Conservation (phyloP, 92 coral and sea anemone genomes). For the Epizoanthus ramosus region DNA sequence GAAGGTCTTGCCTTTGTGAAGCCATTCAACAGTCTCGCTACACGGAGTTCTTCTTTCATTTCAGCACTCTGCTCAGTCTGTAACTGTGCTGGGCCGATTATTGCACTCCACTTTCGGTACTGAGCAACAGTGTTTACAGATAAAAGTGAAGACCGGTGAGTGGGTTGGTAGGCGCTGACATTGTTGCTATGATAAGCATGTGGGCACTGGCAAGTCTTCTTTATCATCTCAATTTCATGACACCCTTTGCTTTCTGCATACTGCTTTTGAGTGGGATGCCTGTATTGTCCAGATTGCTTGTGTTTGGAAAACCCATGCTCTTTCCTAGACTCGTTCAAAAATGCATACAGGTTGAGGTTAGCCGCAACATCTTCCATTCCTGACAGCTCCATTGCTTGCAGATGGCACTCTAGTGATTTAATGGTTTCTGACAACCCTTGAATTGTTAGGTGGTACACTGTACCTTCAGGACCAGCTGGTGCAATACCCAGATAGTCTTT, state of each 20-base stretch:
- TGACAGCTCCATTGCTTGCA: conserved; percentile 33
- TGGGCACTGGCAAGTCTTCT: conserved; percentile 71
- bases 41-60: conserved; percentile 22
- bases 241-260: conserved; percentile 59
- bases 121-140: conserved; percentile 8
- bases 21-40: conserved; percentile 37
- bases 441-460: conserved; percentile 52
- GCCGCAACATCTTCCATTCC: conserved; percentile 27
- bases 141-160: conserved; percentile 29
- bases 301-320: conserved; percentile 83
- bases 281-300: conserved; percentile 71
- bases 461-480: conserved; percentile 63
- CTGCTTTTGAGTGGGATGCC: conserved; percentile 72
- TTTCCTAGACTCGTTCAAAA: conserved; percentile 77
- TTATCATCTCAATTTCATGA: conserved; percentile 66
- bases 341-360: conserved; percentile 59
- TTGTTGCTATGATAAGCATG: conserved; percentile 61
- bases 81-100: not conserved
- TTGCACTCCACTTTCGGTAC: conserved; percentile 39
- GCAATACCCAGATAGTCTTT: conserved; percentile 26
- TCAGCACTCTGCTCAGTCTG: conserved; percentile 16
- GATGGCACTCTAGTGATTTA: conserved; percentile 40
- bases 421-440: conserved; percentile 59
- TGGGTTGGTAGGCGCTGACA: conserved; percentile 72
- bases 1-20: conserved; percentile 59